Conservation (phyloP, 2,113 vertebrate genomes). For the Rhea americana region DNA sequence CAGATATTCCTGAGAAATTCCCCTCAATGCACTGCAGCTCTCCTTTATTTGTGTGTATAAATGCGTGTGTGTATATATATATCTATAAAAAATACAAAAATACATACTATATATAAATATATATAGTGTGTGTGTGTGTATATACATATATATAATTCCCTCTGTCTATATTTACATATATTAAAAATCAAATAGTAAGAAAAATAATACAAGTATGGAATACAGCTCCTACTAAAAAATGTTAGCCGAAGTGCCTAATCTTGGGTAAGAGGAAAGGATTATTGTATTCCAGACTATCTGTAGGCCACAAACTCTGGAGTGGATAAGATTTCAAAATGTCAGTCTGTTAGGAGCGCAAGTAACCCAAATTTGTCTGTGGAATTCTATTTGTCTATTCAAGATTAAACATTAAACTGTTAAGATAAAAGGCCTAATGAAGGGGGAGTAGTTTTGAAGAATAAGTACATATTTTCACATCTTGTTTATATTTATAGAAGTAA, state of each 20-base stretch:
- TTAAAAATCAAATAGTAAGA: background rate
- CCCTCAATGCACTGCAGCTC: background rate
- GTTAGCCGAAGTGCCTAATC: background rate
- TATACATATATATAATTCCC: too few species aligned
- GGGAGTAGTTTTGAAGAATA: background rate
- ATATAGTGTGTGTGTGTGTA: too few species aligned
- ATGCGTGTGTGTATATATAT: too few species aligned
- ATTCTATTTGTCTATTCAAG: background rate
- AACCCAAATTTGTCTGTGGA: background rate
- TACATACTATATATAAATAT: too few species aligned
- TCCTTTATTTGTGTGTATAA: background rate
- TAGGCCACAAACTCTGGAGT: background rate
- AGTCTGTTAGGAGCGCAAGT: background rate
- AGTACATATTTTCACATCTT: background rate
- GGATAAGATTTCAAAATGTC: background rate
- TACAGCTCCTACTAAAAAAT: background rate
- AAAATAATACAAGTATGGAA: background rate
- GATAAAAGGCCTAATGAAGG: background rate
- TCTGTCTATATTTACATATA: too few species aligned
- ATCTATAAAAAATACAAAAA: too few species aligned
- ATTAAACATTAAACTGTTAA: background rate
- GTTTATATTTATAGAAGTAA: background rate
- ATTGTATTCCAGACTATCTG: background rate
- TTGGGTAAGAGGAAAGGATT: background rate
- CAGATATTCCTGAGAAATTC: background rate